Conservation (phyloP, 1,140 invertebrate genomes). For the Temnothorax longispinosus region DNA sequence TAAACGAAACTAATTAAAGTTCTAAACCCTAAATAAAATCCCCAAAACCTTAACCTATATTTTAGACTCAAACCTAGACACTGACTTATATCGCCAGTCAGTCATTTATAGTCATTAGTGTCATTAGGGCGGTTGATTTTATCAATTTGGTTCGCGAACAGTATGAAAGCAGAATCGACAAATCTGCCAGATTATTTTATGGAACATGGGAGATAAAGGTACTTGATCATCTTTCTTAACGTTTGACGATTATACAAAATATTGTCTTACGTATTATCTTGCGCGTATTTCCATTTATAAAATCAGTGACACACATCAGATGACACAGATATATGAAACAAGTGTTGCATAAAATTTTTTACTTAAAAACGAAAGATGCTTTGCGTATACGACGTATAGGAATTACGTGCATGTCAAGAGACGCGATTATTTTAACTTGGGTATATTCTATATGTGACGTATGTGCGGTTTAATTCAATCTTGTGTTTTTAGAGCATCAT, state of each 20-base stretch:
- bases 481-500: constrained; percentile 77
- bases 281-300: neutral
- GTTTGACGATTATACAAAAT: neutral
- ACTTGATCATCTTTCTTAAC: neutral
- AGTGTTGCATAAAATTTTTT: neutral
- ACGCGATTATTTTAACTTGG: neutral
- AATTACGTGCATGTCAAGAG: neutral
- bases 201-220: constrained; percentile 73
- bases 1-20: neutral
- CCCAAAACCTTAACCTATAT: neutral
- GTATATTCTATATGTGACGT: neutral
- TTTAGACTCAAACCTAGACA: neutral
- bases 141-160: constrained; percentile 40
- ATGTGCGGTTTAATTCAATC: neutral
- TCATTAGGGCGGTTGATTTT: constrained; percentile 21
- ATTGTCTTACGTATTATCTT: neutral
- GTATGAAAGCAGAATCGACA: constrained; percentile 62
- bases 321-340: neutral
- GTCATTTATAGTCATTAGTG: too few relatives aligned
- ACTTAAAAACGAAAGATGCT: neutral
- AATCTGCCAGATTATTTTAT: constrained; percentile 49
- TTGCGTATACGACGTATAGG: neutral
- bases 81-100: neutral
- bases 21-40: neutral
- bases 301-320: too few relatives aligned